Percentiles rank a stretch among this genome's conserved stretches.
Conservation (phyloP, 2,113 vertebrate species). For the Rana temporaria region DNA sequence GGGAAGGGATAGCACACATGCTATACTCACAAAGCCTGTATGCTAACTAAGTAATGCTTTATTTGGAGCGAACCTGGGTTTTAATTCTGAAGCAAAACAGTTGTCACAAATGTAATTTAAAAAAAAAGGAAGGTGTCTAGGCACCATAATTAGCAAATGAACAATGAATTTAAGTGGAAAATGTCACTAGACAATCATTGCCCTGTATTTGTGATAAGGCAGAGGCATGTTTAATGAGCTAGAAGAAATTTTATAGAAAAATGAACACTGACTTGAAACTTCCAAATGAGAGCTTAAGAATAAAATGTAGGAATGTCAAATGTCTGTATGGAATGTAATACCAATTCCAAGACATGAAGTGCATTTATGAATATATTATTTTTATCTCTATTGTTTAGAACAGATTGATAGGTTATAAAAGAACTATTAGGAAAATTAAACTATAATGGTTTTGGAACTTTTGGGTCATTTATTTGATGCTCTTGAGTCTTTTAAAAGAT, state of each 20-base stretch:
- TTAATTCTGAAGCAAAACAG: slow-evolving; percentile 20
- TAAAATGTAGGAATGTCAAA: slow-evolving; percentile 9
- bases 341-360: background rate
- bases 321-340: background rate
- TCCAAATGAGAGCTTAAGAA: slow-evolving; percentile 1
- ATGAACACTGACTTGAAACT: slow-evolving; percentile 10
- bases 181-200: slow-evolving; percentile 25
- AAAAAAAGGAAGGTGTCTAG: background rate
- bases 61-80: background rate
- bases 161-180: slow-evolving; percentile 32
- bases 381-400: background rate
- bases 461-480: too few species aligned
- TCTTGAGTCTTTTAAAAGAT: too few species aligned
- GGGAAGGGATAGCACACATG: background rate
- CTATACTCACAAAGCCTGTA: background rate
- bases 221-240: slow-evolving; percentile 34
- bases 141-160: slow-evolving; percentile 42
- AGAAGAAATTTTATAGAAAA: slow-evolving; percentile 39
- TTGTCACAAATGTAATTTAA: background rate
- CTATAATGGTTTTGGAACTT: too few species aligned
- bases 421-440: too few species aligned
- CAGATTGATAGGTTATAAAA: background rate
- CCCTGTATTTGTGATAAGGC: slow-evolving; percentile 24
- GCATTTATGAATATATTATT: background rate
- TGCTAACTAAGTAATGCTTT: background rate